Base-by-base conservation (phyloP, 2,113 vertebrate species). In the Bujurquina vittata region DNA sequence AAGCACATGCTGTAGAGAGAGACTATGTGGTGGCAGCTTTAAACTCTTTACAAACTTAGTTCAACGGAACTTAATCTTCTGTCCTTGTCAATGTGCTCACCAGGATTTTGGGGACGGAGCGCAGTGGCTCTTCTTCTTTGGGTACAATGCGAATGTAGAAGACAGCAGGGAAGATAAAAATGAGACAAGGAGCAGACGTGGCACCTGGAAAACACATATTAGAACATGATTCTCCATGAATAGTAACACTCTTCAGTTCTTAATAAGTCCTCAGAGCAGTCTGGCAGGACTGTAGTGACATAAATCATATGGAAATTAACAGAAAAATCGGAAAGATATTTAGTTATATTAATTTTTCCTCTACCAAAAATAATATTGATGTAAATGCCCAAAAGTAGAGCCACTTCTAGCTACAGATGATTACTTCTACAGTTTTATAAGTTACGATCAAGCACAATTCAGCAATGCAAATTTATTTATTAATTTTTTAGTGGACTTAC, bases 61-160 rank as follows among this genome's bases (percentile, higher is more conserved):
- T 52, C 4, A 73, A 33, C 7, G 12, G 11, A 61, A 73, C 5
- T 37, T 52, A 37, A 65, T 37, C 29, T 58, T 40, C 6, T 37
- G n/a, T 29, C 15, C 5, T 61, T 29, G 17, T 63, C 7, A 15
- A 33, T 26, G 61, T 60, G 3, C 97, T 92, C 88, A 99, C 98
- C 96, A 98, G 37, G 89, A 99, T 97, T 95, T 99, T 99, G 56
- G 97, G 98, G 7, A 91, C 73, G 1, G 98, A 99, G 86, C 91
- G 95, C 77, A 95, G 87, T 0, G 98, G 97, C 80, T 99, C 98
- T 76, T 97, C 97, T 90, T 99, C 98, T 84, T 96, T 96, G 92
- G 98, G 98, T 87, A 99, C 93, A 84, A 99, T 99, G 58, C 98
- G 97, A 67, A 99, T 97, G 94, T 99, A 99, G 95, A 99, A 99